A percentile compares a stretch with the other conserved stretches of the same genome.
These are phyloP conservation scores for Tetraneura akinire DNA, from an alignment of 1,140 invertebrate species.

Conservation along the genomic window DNA sequence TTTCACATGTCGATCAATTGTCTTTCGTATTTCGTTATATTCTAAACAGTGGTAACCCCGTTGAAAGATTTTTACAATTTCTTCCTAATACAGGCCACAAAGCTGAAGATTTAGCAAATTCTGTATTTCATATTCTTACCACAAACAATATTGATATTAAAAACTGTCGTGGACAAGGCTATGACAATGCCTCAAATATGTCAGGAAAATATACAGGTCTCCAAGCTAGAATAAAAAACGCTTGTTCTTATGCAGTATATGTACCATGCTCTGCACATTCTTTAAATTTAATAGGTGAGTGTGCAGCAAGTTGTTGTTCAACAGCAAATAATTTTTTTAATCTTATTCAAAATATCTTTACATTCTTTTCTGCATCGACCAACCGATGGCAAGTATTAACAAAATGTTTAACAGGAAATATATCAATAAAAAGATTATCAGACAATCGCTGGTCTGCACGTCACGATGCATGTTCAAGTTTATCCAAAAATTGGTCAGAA, in stretches of 20 bases:
- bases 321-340: constrained; percentile 54
- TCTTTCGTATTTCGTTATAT: constrained; percentile 57
- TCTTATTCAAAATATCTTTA: constrained; percentile 54
- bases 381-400: constrained; percentile 53
- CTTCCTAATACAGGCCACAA: constrained; percentile 48
- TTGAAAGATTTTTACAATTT: constrained; percentile 52
- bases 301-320: constrained; percentile 57
- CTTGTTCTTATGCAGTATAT: constrained; percentile 55
- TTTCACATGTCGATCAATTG: constrained; percentile 58
- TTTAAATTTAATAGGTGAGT: no score
- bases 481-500: no score
- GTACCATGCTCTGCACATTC: no score
- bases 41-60: constrained; percentile 29
- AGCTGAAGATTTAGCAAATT: constrained; percentile 41
- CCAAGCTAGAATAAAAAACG: no score
- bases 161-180: no score
- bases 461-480: background rate
- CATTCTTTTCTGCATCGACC: constrained; percentile 55
- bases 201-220: no score
- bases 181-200: no score
- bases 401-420: constrained; percentile 34
- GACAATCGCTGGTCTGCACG: constrained; percentile 53
- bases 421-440: constrained; percentile 50
- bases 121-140: constrained; percentile 48
- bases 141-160: no score